phyloP scores from a whole-genome alignment of 2,888 invertebrate species.

The Andrena camellia region DNA sequence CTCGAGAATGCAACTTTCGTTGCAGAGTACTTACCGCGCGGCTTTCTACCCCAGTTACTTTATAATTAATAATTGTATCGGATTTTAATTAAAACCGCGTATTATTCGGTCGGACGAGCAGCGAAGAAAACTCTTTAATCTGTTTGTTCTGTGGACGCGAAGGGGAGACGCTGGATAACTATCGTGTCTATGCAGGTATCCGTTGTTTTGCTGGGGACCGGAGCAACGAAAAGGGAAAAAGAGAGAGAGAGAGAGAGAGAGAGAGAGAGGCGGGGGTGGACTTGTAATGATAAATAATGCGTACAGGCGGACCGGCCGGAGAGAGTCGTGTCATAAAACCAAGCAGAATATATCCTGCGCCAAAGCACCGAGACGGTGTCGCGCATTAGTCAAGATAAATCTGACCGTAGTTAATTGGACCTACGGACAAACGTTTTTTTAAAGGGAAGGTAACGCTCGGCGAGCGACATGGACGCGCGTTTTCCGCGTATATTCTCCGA shows the following conservation, averaged over 20 bases:
- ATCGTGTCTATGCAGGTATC: not conserved
- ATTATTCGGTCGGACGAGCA: not conserved
- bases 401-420: slow-evolving; percentile 69
- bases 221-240: not conserved
- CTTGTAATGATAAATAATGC: slow-evolving; percentile 68
- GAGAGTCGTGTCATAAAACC: slow-evolving; percentile 63
- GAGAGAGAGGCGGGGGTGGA: not conserved
- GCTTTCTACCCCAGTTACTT: slow-evolving; percentile 15
- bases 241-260: not conserved
- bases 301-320: slow-evolving; percentile 30
- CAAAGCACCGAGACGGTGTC: slow-evolving; percentile 52
- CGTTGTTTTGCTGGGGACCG: not conserved
- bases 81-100: slow-evolving; percentile 40
- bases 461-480: slow-evolving; percentile 14
- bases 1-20: slow-evolving; percentile 25
- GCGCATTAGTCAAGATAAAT: slow-evolving; percentile 70
- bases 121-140: slow-evolving; percentile 24
- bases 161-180: not conserved
- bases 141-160: not conserved
- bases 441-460: slow-evolving; percentile 41
- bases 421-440: slow-evolving; percentile 57
- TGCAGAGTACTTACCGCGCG: slow-evolving; percentile 13
- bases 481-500: slow-evolving; percentile 33
- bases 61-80: slow-evolving; percentile 51
- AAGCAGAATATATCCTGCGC: slow-evolving; percentile 44